These are phyloP conservation scores for Elachura formosa DNA, from an alignment of 2,113 vertebrate genomes.

Conservation along the genomic window DNA sequence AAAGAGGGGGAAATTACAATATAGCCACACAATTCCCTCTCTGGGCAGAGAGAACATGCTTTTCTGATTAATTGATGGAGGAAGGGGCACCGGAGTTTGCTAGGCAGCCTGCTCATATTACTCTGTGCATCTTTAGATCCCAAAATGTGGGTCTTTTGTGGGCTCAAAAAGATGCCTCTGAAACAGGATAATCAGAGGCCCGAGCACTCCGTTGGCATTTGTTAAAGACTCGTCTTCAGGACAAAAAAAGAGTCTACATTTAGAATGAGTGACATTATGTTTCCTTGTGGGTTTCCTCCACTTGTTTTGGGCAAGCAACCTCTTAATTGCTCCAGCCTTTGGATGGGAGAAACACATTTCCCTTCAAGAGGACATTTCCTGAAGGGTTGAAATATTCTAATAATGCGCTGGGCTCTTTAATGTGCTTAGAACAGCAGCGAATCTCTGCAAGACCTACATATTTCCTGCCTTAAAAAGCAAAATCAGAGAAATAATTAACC, in stretches of 20 bases:
- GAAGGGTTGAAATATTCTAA: conserved; percentile 34
- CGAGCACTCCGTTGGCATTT: neutral
- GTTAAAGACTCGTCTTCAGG: neutral
- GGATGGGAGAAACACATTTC: conserved; percentile 20
- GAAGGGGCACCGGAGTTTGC: conserved; percentile 32
- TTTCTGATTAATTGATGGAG: conserved; percentile 61
- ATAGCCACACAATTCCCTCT: neutral
- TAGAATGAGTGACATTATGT: neutral
- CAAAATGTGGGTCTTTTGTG: neutral
- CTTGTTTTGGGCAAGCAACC: conserved; percentile 14
- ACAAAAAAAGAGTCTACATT: neutral
- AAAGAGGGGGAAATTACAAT: neutral
- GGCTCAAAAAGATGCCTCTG: conserved; percentile 21
- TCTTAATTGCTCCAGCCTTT: conserved; percentile 53
- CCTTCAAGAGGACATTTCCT: conserved; percentile 54
- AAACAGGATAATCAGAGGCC: conserved; percentile 25
- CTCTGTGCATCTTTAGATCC: conserved; percentile 42
- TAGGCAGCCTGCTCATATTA: conserved; percentile 53
- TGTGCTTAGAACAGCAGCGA: neutral
- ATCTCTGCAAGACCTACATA: neutral
- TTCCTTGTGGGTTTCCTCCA: neutral
- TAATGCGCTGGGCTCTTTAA: neutral
- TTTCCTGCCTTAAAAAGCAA: conserved; percentile 35
- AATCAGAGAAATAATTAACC: conserved; percentile 4
- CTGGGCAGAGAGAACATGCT: conserved; percentile 16